These are phyloP conservation scores for Piezodorus guildinii DNA, from an alignment of 1,140 invertebrate species.

Conservation along the genomic window DNA sequence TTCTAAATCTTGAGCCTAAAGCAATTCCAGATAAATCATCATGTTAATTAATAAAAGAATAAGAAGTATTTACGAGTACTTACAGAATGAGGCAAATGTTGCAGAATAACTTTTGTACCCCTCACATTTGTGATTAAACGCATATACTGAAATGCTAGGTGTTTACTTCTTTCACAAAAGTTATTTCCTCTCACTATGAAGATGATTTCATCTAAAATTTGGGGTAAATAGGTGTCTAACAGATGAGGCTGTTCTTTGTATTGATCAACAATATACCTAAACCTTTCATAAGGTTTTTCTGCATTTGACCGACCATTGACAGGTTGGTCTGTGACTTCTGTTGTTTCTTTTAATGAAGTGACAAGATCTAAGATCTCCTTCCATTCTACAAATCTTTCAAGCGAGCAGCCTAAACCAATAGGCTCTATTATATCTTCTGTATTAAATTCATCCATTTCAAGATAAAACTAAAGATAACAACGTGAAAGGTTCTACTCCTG, in stretches of 20 bases:
- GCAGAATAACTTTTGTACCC: conserved; percentile 82
- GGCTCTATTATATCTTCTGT: conserved; percentile 26
- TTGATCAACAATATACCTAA: conserved; percentile 56
- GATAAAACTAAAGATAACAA: neutral
- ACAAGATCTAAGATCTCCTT: conserved; percentile 52
- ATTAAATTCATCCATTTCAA: conserved; percentile 13
- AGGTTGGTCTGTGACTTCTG: conserved; percentile 34
- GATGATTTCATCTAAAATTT: conserved; percentile 58
- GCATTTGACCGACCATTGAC: conserved; percentile 25
- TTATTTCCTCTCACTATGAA: conserved; percentile 48
- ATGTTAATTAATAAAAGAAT: conserved; percentile 4
- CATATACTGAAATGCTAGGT: conserved; percentile 72
- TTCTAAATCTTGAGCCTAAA: conserved; percentile 70
- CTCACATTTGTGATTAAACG: conserved; percentile 82
- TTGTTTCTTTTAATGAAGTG: conserved; percentile 38
- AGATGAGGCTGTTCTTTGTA: conserved; percentile 94
- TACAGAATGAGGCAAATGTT: conserved; percentile 87
- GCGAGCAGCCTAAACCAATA: conserved; percentile 43
- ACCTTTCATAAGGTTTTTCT: conserved; percentile 46
- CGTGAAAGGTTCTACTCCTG: neutral
- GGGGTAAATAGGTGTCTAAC: conserved; percentile 74
- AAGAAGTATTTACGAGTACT: conserved; percentile 22
- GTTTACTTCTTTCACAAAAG: conserved; percentile 46
- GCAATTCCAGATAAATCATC: conserved; percentile 21
- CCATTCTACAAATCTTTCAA: conserved; percentile 58